Base-by-base conservation (phyloP, 2,888 invertebrate species). In the Kryphioiulus occultus region DNA sequence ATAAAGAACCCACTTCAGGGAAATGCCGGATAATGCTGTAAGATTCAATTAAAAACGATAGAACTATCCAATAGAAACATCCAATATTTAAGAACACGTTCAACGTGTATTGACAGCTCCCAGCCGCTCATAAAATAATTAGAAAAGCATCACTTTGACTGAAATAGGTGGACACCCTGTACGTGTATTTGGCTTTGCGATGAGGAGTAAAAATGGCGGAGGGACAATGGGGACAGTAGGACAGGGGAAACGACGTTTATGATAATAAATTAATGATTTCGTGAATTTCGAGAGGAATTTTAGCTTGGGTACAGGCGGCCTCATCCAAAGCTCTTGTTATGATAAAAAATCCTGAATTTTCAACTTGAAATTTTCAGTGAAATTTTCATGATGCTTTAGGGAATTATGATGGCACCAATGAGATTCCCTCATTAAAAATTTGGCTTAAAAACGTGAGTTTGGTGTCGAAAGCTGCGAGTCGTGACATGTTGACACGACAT, bases 191-290 rank as follows among this genome's bases (percentile, higher is more conserved):
- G 22, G 26, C n/a, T 68, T 68, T 12, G 68, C 68, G 26, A 68
- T 68, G 68, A 68, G 68, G 26, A 68, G 68, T 68, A 68, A 68
- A 26, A 68, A 68, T 68, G 68, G 68, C 26, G 68, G 68, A 59
- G 59, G 26, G 68, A 44, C 35, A 35, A 2, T n/a, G 59, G 53
- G 26, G 0, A n/a, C n/a, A n/a, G n/a, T n/a, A n/a, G n/a, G n/a
- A n/a, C n/a, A n/a, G 68, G 26, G 26, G 10, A 26, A 68, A 26
- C 59, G 59, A 59, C 68, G 68, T 26, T 68, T 68, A 68, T 68
- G 68, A 12, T 68, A 68, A 68, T 68, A 68, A 68, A 68, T 68
- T 68, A 68, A 68, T 68, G 68, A 68, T n/a, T 68, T 68, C 68
- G 68, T 68, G 68, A 35, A 68, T 53, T 53, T 53, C n/a, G 53